phyloP scores from a whole-genome alignment of 2,797 vertebrate species.

The Lagodon rhomboides region DNA sequence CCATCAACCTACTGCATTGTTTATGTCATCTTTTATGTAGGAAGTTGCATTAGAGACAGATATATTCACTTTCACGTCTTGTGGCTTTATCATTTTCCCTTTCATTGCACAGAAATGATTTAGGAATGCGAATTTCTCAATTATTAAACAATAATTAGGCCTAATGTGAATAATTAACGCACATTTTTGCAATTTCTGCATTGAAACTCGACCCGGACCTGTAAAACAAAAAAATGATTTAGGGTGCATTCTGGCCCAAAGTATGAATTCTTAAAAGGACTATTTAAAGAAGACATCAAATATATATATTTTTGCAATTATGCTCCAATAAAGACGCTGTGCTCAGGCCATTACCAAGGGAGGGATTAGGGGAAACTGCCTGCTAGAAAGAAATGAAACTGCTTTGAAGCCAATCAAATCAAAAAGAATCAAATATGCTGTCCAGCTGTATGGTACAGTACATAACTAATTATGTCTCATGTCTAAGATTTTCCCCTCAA shows the following conservation, averaged over 20 bases:
- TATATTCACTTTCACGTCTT: background rate
- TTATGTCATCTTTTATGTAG: background rate
- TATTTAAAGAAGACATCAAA: slow-evolving; percentile 30
- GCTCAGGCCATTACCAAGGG: slow-evolving; percentile 3
- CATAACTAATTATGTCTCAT: slow-evolving; percentile 6
- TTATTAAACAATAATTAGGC: background rate
- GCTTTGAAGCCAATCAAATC: slow-evolving; percentile 61
- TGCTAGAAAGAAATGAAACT: slow-evolving; percentile 14
- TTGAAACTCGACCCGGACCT: slow-evolving; percentile 19
- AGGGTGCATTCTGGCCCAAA: background rate
- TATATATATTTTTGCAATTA: slow-evolving; percentile 2
- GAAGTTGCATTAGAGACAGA: background rate
- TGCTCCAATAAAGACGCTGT: slow-evolving; percentile 18
- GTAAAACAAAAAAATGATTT: slow-evolving; percentile 29
- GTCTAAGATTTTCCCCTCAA: background rate
- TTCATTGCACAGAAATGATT: slow-evolving; percentile 19
- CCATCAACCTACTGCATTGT: background rate
- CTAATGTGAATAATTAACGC: background rate
- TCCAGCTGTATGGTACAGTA: slow-evolving; percentile 21
- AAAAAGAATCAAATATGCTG: slow-evolving; percentile 49
- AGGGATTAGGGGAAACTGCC: slow-evolving; percentile 16
- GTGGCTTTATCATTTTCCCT: background rate
- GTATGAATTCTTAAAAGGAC: background rate
- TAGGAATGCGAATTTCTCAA: background rate
- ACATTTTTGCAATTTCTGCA: background rate